Conservation (phyloP, 2,888 invertebrate genomes). For the Cabera pusaria region DNA sequence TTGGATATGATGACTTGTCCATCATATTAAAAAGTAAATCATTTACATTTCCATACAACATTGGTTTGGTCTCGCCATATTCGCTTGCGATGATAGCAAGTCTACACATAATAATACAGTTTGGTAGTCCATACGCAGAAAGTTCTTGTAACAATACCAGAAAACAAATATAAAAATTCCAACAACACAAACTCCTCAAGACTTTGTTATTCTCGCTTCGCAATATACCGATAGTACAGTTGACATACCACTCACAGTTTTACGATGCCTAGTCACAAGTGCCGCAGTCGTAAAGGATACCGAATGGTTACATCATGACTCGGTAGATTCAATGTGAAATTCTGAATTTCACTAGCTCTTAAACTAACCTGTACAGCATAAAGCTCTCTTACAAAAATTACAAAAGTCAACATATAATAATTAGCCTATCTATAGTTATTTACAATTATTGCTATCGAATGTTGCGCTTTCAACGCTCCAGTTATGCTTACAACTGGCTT, state of each 20-base stretch:
- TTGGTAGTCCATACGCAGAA: no score
- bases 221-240: constrained; percentile 24
- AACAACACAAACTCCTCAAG: constrained; percentile 13
- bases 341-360: constrained; percentile 72
- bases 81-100: no score
- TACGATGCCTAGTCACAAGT: constrained; percentile 54
- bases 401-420: constrained; percentile 78
- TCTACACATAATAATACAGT: no score
- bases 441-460: constrained; percentile 81
- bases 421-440: constrained; percentile 78
- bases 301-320: constrained; percentile 52
- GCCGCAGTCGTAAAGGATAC: constrained; percentile 49
- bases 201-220: constrained; percentile 18
- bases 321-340: constrained; percentile 72
- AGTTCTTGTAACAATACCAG: no score
- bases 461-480: constrained; percentile 77
- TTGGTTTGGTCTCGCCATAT: no score
- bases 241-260: constrained; percentile 41
- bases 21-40: no score
- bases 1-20: no score
- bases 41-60: no score
- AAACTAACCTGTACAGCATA: constrained; percentile 73
- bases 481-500: constrained; percentile 59
- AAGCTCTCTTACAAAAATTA: constrained; percentile 81
- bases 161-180: constrained; percentile 16